Conservation (phyloP, 2,113 vertebrate species). For the Nansenia antarctica region DNA sequence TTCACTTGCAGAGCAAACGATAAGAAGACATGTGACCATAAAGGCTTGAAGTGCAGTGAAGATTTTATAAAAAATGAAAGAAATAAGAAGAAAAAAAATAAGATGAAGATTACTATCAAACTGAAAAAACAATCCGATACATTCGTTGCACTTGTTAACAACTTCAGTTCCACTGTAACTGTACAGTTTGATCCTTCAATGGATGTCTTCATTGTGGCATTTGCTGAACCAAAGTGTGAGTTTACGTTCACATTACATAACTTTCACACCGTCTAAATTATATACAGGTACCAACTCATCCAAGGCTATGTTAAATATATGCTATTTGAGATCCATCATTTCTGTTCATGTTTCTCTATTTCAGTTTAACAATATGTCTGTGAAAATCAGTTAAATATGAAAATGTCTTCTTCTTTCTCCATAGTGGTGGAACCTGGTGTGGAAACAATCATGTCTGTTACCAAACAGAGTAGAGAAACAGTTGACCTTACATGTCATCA, state of each 20-base stretch:
- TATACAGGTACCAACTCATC: neutral
- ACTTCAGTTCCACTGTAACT: neutral
- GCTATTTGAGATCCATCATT: neutral
- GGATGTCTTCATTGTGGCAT: slow-evolving; percentile 19
- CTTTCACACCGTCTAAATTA: neutral
- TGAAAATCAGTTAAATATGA: slow-evolving; percentile 1
- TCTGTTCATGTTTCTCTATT: no score
- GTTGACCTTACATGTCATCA: slow-evolving; percentile 20
- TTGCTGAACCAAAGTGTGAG: slow-evolving; percentile 16
- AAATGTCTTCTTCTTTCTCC: neutral
- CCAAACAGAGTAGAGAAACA: slow-evolving; percentile 7
- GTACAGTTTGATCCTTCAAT: slow-evolving; percentile 26
- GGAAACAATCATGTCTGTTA: slow-evolving; percentile 1
- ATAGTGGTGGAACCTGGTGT: slow-evolving; percentile 5
- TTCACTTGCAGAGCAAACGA: neutral
- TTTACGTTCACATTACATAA: neutral
- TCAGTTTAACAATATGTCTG: no score
- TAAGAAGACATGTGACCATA: neutral
- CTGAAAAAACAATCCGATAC: neutral
- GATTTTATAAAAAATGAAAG: neutral
- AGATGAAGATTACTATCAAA: neutral
- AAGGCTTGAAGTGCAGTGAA: neutral
- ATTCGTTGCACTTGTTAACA: slow-evolving; percentile 25
- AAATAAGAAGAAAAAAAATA: neutral
- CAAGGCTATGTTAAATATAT: neutral